Evolutionary conservation across 2,797 vertebrate genomes (phyloP), one percentile per base, ranked within the genome.

Genomic region (Rhyacichthys aspro): DNA sequence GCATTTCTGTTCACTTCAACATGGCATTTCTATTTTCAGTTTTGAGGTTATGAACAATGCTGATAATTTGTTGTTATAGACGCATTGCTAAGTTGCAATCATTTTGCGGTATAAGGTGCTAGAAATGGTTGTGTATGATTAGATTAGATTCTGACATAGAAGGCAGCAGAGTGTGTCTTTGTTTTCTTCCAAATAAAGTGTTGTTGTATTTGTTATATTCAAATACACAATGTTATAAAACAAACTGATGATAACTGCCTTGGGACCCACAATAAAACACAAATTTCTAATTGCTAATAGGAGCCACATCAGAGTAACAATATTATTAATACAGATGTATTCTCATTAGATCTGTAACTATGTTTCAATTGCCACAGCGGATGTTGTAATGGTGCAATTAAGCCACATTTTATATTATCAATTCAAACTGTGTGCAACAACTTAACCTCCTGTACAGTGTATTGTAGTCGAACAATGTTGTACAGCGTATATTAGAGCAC

Each of bases 1-100:
- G 38, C 43, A 70, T 67, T 76, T 77, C 81, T 76, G 48, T 72
- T 54, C 53, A 67, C 68, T 69, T 56, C 15, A 14, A 61, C 44
- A 45, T 55, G 59, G 38, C 63, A 37, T 65, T 63, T 45, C 42
- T 54, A 37, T n/a, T 32, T 15, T 55, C 3, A 42, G 1, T 11
- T 42, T 7, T 15, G 3, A 43, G 42, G 11, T 9, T 11, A 9
- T 37, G 7, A 37, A 37, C 11, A 37, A 9, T 8, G 36, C 8
- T 10, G 11, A 2, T 37, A 10, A 8, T 11, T 8, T 8, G 8
- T 37, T 3, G 3, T 37, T 9, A 37, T 9, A 3, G 7, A 8
- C n/a, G 36, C 11, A 37, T 11, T 38, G 37, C 2, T 23, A 38
- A 17, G 15, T 50, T 1, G 11, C 7, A 11, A n/a, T 33, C 9